Evolutionary conservation across 1,140 invertebrate species (phyloP), one percentile per base, ranked within the genome.

Genomic region (Neodiprion lecontei): DNA sequence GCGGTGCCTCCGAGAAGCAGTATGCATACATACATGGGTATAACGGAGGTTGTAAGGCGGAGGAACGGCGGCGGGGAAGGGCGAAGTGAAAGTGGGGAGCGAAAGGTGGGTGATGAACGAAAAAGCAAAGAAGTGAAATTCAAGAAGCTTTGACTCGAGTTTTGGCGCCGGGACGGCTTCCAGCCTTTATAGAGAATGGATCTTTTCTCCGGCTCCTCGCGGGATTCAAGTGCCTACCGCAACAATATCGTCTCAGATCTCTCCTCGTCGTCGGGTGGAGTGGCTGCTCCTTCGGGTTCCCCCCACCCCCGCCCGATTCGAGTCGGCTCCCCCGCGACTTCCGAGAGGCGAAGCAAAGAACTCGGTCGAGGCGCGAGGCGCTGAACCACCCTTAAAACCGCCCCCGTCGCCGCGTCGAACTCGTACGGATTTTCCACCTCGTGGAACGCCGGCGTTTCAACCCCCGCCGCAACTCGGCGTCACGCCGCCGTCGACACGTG

Each of bases 401-500:
- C 17, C 73, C 71, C 79, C 79, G 79, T 80, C 77, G 61, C 73
- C 77, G 76, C 28, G 67, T 69, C 28, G 28, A 74, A 70, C 78
- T 81, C 76, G 77, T 82, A 78, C 80, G 79, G 81, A 85, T 85
- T 84, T 84, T 84, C 80, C 78, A 79, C 79, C 80, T 82, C 78
- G 72, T 74, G 75, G 73, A 76, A 76, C 67, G 67, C 72, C 75
- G 67, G 70, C 76, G 70, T 72, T 74, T 73, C 77, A 48, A 70
- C 75, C 12, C 77, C 78, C 79, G 76, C 80, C 12, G 67, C 47
- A 77, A 81, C 79, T 76, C 77, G 76, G 73, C 81, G 81, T 82
- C 84, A 84, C 83, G 84, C 83, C 83, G 84, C 83, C 76, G 82
- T 78, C 81, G 80, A 83, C 87, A 88, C 86, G 86, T 88, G 87